phyloP scores from a whole-genome alignment of 2,113 vertebrate genomes.

The Arenaria interpres region DNA sequence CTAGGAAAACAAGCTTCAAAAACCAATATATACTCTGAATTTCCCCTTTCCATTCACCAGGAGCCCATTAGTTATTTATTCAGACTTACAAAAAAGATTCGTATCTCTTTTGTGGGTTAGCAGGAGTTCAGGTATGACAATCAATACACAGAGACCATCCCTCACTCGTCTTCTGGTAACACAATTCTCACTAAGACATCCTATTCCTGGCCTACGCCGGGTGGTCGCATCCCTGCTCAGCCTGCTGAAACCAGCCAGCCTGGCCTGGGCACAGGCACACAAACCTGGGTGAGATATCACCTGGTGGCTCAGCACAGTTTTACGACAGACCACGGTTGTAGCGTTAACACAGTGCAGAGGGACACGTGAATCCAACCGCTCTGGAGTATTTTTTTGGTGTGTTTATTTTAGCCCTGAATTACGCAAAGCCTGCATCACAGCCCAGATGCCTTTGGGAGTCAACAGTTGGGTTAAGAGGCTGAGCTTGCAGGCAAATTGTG shows the following conservation, averaged over 20 bases:
- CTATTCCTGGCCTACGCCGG: rapidly evolving
- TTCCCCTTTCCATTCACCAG: not conserved
- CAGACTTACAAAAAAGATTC: not conserved
- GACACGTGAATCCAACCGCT: rapidly evolving
- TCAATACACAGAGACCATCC: not conserved
- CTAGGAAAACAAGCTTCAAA: not conserved
- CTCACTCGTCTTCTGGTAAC: not conserved
- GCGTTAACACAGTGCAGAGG: not conserved
- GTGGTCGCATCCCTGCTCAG: rapidly evolving
- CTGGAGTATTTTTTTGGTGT: rapidly evolving
- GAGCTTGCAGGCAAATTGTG: not conserved
- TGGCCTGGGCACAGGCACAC: rapidly evolving
- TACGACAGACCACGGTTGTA: rapidly evolving
- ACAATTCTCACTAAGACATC: rapidly evolving
- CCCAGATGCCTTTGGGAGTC: not conserved
- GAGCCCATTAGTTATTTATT: not conserved
- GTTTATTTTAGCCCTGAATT: not conserved
- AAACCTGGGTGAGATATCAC: rapidly evolving
- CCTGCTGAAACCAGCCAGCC: rapidly evolving
- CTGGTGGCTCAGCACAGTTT: rapidly evolving
- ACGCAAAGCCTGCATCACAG: not conserved
- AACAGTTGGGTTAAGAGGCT: not conserved
- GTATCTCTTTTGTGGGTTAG: rapidly evolving
- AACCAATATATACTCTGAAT: not conserved
- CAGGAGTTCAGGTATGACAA: not conserved